These are phyloP conservation scores for Platycheirus albimanus DNA, from an alignment of 2,888 invertebrate genomes.

Conservation along the genomic window DNA sequence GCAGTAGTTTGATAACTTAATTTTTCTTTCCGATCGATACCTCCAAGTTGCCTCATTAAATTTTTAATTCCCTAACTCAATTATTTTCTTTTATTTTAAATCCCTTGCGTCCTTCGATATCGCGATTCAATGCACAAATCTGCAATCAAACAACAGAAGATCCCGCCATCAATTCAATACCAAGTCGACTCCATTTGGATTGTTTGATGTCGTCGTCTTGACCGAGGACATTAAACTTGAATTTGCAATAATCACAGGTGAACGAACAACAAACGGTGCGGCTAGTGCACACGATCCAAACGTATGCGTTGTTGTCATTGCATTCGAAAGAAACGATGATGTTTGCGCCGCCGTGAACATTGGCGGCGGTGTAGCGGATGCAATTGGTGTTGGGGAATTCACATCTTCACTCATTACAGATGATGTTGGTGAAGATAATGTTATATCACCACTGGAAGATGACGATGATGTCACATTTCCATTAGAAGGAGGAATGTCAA, in stretches of 20 bases:
- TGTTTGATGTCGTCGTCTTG: slow-evolving; percentile 44
- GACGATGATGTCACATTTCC: slow-evolving; percentile 67
- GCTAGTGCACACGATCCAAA: slow-evolving; percentile 81
- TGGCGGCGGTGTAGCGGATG: slow-evolving; percentile 33
- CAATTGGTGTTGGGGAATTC: slow-evolving; percentile 32
- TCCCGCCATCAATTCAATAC: slow-evolving; percentile 68
- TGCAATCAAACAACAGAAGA: background rate
- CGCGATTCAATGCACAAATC: slow-evolving; percentile 17
- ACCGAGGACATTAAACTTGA: slow-evolving; percentile 47
- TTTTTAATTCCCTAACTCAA: too few species aligned
- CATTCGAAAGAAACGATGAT: slow-evolving; percentile 77
- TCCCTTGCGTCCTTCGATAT: too few species aligned
- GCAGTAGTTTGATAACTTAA: slow-evolving; percentile 46
- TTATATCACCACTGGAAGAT: slow-evolving; percentile 46
- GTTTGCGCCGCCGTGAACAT: slow-evolving; percentile 25
- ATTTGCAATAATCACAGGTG: slow-evolving; percentile 47
- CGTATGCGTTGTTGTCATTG: slow-evolving; percentile 79
- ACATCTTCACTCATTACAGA: slow-evolving; percentile 54
- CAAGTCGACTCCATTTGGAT: slow-evolving; percentile 60
- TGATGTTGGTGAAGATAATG: slow-evolving; percentile 68
- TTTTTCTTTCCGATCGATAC: too few species aligned
- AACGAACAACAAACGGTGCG: slow-evolving; percentile 78
- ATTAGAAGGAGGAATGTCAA: slow-evolving; percentile 89
- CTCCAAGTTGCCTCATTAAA: too few species aligned
- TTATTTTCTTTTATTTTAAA: too few species aligned